Evolutionary conservation across 2,113 vertebrate species (phyloP), one percentile per base, ranked within the genome.

Genomic region (Tupaia tana): DNA sequence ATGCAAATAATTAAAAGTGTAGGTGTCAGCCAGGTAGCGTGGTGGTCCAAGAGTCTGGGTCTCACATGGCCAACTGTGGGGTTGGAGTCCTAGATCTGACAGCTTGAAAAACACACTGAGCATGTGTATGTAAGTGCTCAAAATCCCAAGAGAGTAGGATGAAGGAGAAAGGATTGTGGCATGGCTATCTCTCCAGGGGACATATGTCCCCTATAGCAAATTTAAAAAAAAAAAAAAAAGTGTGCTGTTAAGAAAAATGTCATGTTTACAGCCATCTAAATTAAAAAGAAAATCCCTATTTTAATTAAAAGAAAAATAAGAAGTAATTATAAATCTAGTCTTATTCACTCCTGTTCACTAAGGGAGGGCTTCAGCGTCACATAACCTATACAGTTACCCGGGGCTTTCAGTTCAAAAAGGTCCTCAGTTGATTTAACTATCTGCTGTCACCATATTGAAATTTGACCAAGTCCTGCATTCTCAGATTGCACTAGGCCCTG

Each of bases 341-440:
- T 80, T 75, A 63, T 43, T 89, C 20, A 58, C 5, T 59, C 31
- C 11, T 9, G 66, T 63, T 74, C 9, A 52, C 2, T 27, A 90
- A 82, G 8, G 13, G 24, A 0, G 0, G 54, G 58, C 31, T 70
- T n/a, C 9, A 0, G 2, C 61, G 11, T 0, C 12, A 0, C 5
- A 13, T 4, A 20, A 31, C 61, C 14, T 13, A 0, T 0, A 1
- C 0, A 12, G 63, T 29, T 16, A 27, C 13, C 29, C 0, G 7
- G 22, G 14, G 2, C 16, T 22, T 4, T 0, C 0, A 0, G 3
- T n/a, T 69, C 27, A 31, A 56, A 25, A 12, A 2, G 9, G 7
- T 13, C 22, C 13, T 4, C 0, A 0, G 1, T 22, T 84, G 71
- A 6, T 15, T 70, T 61, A 29, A 43, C 1, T 4, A 22, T 69